Evolutionary conservation across 1,140 invertebrate genomes (phyloP).

Genomic region (Magallana angulata): DNA sequence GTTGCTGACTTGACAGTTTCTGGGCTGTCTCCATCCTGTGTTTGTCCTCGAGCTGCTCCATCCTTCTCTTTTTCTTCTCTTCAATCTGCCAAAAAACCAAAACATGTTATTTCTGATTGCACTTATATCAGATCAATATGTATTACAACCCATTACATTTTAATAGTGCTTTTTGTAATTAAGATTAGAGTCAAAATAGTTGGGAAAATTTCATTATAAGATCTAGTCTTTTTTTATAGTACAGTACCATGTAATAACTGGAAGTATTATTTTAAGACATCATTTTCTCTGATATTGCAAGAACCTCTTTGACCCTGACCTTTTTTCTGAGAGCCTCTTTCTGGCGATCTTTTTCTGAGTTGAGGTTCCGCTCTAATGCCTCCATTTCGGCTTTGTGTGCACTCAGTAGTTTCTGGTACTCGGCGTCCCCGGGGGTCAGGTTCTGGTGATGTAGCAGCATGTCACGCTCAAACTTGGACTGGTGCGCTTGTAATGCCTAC

Average conservation of each 20-base stretch:
- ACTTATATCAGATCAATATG: too few species aligned
- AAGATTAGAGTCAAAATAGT: too few species aligned
- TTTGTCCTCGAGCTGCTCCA: conserved; percentile 67
- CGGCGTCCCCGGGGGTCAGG: conserved; percentile 66
- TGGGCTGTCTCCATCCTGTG: conserved; percentile 71
- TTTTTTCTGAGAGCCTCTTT: conserved; percentile 68
- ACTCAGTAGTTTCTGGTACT: conserved; percentile 70
- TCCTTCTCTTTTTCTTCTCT: conserved; percentile 61
- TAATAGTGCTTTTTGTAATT: too few species aligned
- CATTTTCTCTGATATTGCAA: background rate
- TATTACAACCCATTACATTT: too few species aligned
- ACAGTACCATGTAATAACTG: too few species aligned
- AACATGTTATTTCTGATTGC: background rate
- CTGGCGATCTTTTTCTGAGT: conserved; percentile 72
- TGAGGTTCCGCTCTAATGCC: conserved; percentile 67
- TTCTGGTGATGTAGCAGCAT: conserved; percentile 70
- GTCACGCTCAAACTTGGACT: conserved; percentile 75
- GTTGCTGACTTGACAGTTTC: conserved; percentile 71
- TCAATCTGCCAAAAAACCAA: conserved; percentile 61
- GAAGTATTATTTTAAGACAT: background rate
- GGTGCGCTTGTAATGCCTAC: conserved; percentile 72
- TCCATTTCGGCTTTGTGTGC: conserved; percentile 72
- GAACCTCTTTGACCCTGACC: conserved; percentile 55
- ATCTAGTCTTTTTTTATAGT: too few species aligned
- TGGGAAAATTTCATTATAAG: too few species aligned